phyloP scores from a whole-genome alignment of 2,888 invertebrate species.

The Thereva nobilitata region DNA sequence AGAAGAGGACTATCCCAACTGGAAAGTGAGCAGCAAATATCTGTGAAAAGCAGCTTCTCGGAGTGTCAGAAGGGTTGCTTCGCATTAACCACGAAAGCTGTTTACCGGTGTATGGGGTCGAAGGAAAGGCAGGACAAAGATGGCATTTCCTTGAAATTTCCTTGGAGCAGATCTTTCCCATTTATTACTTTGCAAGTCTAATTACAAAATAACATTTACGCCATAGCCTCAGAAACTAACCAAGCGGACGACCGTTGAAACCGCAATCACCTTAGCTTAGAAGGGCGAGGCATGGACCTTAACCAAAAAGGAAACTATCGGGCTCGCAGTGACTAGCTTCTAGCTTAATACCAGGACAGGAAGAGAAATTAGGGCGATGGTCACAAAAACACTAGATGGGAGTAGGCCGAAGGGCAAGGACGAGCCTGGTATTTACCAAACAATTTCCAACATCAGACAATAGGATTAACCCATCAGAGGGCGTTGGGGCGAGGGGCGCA shows the following conservation, averaged over 20 bases:
- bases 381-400: constrained; percentile 11
- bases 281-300: background rate
- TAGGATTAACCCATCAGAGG: constrained; percentile 20
- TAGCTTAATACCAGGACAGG: background rate
- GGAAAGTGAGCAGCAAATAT: too few species aligned
- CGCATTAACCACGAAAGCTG: too few species aligned
- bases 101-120: too few species aligned
- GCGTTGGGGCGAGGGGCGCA: background rate
- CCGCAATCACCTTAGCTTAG: constrained; percentile 14
- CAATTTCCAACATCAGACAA: constrained; percentile 17
- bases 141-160: too few species aligned
- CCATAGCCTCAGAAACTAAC: background rate
- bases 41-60: too few species aligned
- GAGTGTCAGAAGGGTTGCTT: too few species aligned
- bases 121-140: too few species aligned
- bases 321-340: background rate
- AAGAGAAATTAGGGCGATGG: constrained; percentile 10
- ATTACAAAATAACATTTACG: constrained; percentile 30
- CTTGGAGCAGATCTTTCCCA: background rate
- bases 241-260: constrained; percentile 8
- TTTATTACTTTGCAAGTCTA: constrained; percentile 27
- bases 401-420: background rate
- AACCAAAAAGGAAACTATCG: background rate
- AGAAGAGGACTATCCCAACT: too few species aligned
- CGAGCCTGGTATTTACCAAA: constrained; percentile 24